Evolutionary conservation across 2,888 invertebrate species (phyloP).

Genomic region (Sthenelais limicola): DNA sequence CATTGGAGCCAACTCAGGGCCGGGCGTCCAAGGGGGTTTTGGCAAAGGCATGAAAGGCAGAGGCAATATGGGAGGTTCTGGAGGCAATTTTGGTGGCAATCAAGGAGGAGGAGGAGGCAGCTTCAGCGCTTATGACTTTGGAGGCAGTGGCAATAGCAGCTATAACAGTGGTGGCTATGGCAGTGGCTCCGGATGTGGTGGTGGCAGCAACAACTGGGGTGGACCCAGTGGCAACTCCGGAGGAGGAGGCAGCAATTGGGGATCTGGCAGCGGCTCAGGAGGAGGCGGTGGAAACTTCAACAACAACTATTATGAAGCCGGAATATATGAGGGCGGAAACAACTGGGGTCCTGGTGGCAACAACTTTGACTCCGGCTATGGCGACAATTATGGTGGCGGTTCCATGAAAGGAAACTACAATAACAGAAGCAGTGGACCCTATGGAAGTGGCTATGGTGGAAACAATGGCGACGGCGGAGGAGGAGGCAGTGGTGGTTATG

Average conservation of each 20-base stretch:
- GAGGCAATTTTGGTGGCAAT: neutral
- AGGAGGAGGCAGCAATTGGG: neutral
- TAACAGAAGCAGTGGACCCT: constrained; percentile 43
- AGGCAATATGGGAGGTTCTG: neutral
- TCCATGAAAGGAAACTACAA: constrained; percentile 80
- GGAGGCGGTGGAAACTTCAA: constrained; percentile 3
- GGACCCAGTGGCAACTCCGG: neutral
- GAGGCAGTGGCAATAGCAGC: neutral
- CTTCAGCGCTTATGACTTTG: neutral
- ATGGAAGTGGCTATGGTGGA: constrained; percentile 46
- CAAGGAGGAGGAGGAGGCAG: neutral
- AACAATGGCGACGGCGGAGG: constrained; percentile 38
- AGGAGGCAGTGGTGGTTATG: constrained; percentile 13
- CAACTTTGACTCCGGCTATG: constrained; percentile 48
- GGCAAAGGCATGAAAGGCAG: constrained; percentile 1
- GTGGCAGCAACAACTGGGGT: constrained; percentile 6
- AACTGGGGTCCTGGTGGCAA: neutral
- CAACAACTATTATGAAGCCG: neutral
- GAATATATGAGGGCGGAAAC: too few relatives aligned
- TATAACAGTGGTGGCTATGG: constrained; percentile 2
- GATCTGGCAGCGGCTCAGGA: neutral
- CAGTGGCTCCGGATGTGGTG: constrained; percentile 9
- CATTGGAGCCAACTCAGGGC: too few relatives aligned
- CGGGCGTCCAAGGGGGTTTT: neutral
- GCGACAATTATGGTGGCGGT: constrained; percentile 78